Conservation (phyloP, 2,113 vertebrate species). For the Paraplagusia blochii region DNA sequence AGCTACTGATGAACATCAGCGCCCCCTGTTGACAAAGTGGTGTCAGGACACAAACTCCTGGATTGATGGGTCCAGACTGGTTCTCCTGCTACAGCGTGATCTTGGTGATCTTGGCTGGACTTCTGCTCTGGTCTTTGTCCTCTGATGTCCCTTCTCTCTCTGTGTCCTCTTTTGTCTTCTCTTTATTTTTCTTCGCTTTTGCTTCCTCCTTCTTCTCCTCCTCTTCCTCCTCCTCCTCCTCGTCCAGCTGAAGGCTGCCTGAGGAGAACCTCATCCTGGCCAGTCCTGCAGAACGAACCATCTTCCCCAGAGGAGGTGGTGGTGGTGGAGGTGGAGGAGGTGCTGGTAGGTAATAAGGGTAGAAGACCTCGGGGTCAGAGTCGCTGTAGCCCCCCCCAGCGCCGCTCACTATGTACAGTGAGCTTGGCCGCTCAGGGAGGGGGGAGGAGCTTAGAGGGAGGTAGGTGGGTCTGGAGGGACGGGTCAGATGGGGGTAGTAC, state of each 20-base stretch:
- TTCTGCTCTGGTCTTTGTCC: conserved; percentile 4
- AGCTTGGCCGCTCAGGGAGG: conserved; percentile 59
- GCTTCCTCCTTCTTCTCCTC: conserved; percentile 30
- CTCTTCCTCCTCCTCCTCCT: conserved; percentile 79
- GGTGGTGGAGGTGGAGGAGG: conserved; percentile 48
- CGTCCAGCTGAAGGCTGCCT: conserved; percentile 90
- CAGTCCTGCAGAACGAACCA: conserved; percentile 65
- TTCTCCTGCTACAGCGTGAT: conserved; percentile 49
- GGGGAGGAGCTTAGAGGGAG: conserved; percentile 72
- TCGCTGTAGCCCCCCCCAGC: conserved; percentile 76
- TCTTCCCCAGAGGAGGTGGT: conserved; percentile 74
- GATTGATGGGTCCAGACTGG: neutral
- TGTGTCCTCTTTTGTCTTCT: neutral
- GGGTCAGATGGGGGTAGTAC: conserved; percentile 82
- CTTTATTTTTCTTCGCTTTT: conserved; percentile 6
- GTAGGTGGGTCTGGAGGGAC: conserved; percentile 69
- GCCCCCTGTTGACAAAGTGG: too few relatives aligned
- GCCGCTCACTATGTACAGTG: conserved; percentile 61
- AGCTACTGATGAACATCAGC: too few relatives aligned
- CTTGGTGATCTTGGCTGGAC: conserved; percentile 38
- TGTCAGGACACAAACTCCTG: too few relatives aligned
- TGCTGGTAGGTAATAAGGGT: conserved; percentile 80
- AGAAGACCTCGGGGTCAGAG: conserved; percentile 87
- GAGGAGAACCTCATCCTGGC: conserved; percentile 87
- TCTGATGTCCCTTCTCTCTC: conserved; percentile 19